Conservation (phyloP, 2,113 vertebrate species). For the Erpornis zantholeuca region DNA sequence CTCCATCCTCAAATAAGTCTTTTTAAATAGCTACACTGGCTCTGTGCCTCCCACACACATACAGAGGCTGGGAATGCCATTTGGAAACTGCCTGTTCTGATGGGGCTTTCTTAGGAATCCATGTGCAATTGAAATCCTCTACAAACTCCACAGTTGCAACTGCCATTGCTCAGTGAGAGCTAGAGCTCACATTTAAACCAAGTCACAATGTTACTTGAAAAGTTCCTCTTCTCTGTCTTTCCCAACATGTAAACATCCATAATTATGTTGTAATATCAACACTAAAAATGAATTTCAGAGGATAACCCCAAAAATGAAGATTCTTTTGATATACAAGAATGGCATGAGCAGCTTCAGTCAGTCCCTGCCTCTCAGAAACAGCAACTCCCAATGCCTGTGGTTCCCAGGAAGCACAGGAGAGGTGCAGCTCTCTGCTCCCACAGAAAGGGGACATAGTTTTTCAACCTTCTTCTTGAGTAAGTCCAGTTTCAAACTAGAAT, state of each 20-base stretch:
- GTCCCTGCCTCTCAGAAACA: background rate
- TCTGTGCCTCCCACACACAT: background rate
- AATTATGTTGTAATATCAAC: background rate
- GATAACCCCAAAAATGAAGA: background rate
- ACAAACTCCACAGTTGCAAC: background rate
- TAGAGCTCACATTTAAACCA: background rate
- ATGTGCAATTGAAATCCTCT: background rate
- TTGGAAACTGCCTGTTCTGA: background rate
- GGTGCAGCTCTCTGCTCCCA: background rate
- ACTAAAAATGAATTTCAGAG: background rate
- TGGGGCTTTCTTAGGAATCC: background rate
- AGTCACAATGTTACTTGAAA: background rate
- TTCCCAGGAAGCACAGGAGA: background rate
- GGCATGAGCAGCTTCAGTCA: background rate
- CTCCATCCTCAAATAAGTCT: background rate
- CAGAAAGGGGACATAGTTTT: background rate
- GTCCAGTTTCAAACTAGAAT: background rate
- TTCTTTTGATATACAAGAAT: background rate
- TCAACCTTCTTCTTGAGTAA: background rate
- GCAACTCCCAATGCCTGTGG: fast-evolving
- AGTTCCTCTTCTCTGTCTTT: background rate
- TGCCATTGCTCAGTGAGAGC: background rate
- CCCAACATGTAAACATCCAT: background rate
- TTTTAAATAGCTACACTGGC: background rate
- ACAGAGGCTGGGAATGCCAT: background rate